Percentiles rank a stretch among this genome's conserved stretches.
Conservation (phyloP, 2,888 invertebrate genomes). For the Imbricaverruca yamaguchii region DNA sequence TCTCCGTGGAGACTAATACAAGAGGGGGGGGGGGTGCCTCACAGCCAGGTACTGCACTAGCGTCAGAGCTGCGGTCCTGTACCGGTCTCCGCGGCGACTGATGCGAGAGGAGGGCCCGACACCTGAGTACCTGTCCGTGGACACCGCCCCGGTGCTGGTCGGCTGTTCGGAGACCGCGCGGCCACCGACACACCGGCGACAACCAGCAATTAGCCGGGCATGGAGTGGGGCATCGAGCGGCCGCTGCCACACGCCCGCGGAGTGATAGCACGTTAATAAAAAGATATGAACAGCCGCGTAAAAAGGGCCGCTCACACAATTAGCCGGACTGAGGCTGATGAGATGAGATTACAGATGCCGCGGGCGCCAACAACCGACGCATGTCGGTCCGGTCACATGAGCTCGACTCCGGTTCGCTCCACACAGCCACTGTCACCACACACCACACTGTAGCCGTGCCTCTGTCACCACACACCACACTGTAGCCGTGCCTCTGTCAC, state of each 20-base stretch:
- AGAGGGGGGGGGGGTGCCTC: too few relatives aligned
- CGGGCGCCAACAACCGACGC: too few relatives aligned
- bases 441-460: too few relatives aligned
- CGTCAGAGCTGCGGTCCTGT: too few relatives aligned
- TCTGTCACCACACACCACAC: too few relatives aligned
- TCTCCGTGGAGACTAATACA: too few relatives aligned
- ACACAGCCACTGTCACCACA: too few relatives aligned
- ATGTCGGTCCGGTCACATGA: too few relatives aligned
- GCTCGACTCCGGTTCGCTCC: too few relatives aligned
- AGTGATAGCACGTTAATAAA: constrained; percentile 1
- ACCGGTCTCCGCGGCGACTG: background rate
- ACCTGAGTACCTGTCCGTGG: constrained; percentile 2
- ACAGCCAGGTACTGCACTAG: too few relatives aligned
- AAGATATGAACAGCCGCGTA: background rate
- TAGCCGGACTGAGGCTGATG: background rate
- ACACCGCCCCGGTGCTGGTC: background rate
- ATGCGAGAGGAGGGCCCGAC: background rate
- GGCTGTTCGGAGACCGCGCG: background rate
- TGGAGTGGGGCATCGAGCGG: background rate
- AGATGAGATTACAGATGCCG: background rate
- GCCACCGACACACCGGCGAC: background rate
- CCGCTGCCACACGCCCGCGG: background rate
- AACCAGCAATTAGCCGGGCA: constrained; percentile 11
- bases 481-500: too few relatives aligned
- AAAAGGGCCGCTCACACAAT: background rate